These are phyloP conservation scores for Drosophila parabipectinata DNA, from an alignment of 1,140 invertebrate species.

Conservation along the genomic window DNA sequence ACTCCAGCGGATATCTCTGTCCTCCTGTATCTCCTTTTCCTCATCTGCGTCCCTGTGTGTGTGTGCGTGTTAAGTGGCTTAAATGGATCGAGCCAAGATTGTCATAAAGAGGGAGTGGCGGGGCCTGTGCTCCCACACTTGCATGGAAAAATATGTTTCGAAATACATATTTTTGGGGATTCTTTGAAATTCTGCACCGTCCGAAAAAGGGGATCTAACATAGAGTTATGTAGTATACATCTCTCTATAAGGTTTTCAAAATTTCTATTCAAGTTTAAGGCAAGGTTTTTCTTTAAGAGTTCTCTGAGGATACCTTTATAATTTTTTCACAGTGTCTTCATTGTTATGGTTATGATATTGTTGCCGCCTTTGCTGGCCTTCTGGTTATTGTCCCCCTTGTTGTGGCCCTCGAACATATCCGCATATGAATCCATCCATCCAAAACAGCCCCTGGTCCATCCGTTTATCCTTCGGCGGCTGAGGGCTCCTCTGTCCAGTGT, in stretches of 20 bases:
- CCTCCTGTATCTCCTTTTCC: background rate
- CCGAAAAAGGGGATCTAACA: background rate
- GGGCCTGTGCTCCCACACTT: constrained; percentile 25
- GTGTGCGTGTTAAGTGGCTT: constrained; percentile 71
- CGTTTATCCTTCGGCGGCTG: constrained; percentile 21
- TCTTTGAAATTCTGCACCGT: constrained; percentile 6
- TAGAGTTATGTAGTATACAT: too few species aligned
- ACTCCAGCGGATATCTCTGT: constrained; percentile 38
- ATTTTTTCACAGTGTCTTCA: constrained; percentile 24
- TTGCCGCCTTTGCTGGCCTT: constrained; percentile 49
- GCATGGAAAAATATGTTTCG: constrained; percentile 29
- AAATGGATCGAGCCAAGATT: constrained; percentile 66
- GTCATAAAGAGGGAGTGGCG: constrained; percentile 48
- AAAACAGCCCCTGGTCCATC: constrained; percentile 18
- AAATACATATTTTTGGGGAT: constrained; percentile 4
- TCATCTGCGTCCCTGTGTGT: constrained; percentile 19
- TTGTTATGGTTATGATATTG: constrained; percentile 77
- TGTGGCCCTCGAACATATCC: constrained; percentile 10
- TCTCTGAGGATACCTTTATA: background rate
- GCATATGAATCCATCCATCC: constrained; percentile 74
- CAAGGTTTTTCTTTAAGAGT: too few species aligned
- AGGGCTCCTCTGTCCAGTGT: background rate
- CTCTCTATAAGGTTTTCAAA: too few species aligned
- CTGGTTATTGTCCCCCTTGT: constrained; percentile 53
- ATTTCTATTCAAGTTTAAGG: too few species aligned